Evolutionary conservation across 2,113 vertebrate species (phyloP), one percentile per base, ranked within the genome.

Genomic region (rabbit (Oryctolagus cuniculus)): DNA sequence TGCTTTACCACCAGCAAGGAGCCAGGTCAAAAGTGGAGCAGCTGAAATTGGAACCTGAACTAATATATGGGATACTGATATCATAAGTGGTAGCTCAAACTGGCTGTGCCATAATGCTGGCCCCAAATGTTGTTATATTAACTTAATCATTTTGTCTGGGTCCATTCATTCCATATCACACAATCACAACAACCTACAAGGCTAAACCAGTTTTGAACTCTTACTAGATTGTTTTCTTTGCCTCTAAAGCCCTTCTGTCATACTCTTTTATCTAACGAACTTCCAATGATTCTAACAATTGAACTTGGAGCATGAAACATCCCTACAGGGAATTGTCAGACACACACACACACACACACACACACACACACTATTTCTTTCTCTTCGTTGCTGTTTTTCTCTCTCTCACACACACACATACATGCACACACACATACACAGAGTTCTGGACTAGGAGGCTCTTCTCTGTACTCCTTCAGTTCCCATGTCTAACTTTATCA

Each of bases 211-310:
- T 36, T 89, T 38, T 89, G 63, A 72, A 22, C 6, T 74, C 66
- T 87, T 87, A 29, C 13, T n/a, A 79, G 16, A 10, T 21, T 77
- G 4, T 44, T 80, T 51, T 5, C 36, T 90, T 90, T 67, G 2
- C 29, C 61, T 63, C 19, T 10, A 87, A 74, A 94, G 29, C 1
- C 15, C 73, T 88, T 58, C 3, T n/a, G 16, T 69, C 3, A 72
- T 22, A 81, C 17, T 73, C 1, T 19, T 81, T 85, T 75, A 58
- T 38, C 25, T 94, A 44, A 92, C 75, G 15, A 93, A 63, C 31
- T 91, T 44, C 3, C 24, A 70, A 78, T 83, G 89, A 31, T 63
- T 24, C 27, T 94, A 84, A 82, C 90, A 79, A 83, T 8, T 87
- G 36, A 84, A 69, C 82, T 86, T 31, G 85, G 19, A 16, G 22